Conservation (phyloP, 2,888 invertebrate genomes). For the Globia sparganii region DNA sequence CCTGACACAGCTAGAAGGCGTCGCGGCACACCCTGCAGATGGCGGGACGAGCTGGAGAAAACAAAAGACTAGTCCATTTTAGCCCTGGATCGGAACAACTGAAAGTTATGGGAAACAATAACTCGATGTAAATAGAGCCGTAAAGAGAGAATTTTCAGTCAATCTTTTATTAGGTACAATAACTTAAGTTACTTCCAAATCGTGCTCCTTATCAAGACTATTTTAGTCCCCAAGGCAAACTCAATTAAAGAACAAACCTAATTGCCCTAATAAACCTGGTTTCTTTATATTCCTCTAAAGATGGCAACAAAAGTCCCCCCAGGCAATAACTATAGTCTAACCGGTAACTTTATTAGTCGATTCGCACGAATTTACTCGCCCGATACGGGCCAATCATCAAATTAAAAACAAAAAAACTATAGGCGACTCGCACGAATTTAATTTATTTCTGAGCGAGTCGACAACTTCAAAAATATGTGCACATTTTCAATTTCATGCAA, state of each 20-base stretch:
- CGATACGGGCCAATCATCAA: not conserved
- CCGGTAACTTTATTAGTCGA: not conserved
- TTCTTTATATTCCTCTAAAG: constrained; percentile 31
- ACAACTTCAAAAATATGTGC: no score
- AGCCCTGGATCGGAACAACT: no score
- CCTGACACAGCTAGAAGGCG: no score
- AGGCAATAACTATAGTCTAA: constrained; percentile 11
- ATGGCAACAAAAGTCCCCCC: not conserved
- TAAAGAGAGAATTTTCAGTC: not conserved
- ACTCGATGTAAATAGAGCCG: not conserved
- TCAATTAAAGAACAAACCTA: not conserved
- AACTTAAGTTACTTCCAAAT: constrained; percentile 6
- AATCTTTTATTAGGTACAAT: constrained; percentile 1
- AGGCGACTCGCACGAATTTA: not conserved
- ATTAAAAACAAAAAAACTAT: no score
- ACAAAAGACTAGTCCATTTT: no score
- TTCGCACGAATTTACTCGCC: not conserved
- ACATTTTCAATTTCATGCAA: no score
- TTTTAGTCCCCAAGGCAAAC: not conserved
- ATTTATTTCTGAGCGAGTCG: not conserved
- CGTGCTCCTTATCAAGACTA: not conserved
- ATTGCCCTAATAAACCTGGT: constrained; percentile 12
- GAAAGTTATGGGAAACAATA: no score
- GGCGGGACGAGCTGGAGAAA: no score
- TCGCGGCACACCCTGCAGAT: no score